These are phyloP conservation scores for Sapajus apella DNA, from an alignment of 2,113 vertebrate species.

Conservation along the genomic window DNA sequence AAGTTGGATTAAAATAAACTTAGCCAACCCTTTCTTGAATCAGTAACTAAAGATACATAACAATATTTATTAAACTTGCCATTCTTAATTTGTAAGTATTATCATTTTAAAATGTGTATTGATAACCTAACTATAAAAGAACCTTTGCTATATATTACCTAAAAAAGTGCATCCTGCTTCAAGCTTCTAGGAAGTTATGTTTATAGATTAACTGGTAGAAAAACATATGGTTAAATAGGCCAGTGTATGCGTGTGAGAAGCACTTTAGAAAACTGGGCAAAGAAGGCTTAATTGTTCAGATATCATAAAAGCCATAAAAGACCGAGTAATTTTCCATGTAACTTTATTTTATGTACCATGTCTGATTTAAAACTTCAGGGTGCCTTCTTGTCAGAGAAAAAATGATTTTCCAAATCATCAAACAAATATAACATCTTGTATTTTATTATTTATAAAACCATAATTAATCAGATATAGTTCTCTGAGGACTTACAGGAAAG, in stretches of 20 bases:
- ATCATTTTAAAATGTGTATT: background rate
- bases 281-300: background rate
- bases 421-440: conserved; percentile 35
- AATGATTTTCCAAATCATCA: conserved; percentile 45
- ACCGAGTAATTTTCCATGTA: conserved; percentile 25
- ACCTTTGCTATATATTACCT: background rate
- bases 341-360: background rate
- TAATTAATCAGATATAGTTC: conserved; percentile 58
- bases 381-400: conserved; percentile 54
- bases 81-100: conserved; percentile 15
- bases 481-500: background rate
- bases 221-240: background rate
- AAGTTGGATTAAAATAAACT: background rate
- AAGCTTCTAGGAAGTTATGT: background rate
- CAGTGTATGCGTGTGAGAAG: background rate
- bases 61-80: background rate
- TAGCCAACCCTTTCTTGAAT: background rate
- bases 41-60: background rate
- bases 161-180: background rate
- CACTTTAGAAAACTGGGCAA: background rate
- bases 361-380: conserved; percentile 54
- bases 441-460: conserved; percentile 62
- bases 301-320: background rate
- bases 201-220: background rate
- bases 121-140: background rate